Evolutionary conservation across 2,888 invertebrate genomes (phyloP).

Genomic region (Eurytoma adleriae): DNA sequence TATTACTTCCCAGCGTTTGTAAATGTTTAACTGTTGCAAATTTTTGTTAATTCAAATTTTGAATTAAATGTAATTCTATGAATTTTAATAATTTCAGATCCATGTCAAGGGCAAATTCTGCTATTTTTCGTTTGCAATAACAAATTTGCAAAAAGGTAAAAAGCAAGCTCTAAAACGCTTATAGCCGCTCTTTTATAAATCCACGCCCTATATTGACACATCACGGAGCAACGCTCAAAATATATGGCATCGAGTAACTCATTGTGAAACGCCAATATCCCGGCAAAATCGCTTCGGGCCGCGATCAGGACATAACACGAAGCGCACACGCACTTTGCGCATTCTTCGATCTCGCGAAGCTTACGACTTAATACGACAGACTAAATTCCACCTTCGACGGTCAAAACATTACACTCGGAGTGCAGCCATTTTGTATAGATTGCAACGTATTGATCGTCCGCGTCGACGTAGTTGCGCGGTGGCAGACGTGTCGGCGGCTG

Average conservation of each 20-base stretch:
- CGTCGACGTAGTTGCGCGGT: constrained; percentile 57
- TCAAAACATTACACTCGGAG: constrained; percentile 60
- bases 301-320: no score
- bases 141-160: background rate
- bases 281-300: no score
- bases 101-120: no score
- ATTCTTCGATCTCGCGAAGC: background rate
- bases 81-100: no score
- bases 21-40: no score
- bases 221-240: constrained; percentile 30
- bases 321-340: no score
- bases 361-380: no score
- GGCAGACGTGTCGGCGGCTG: no score
- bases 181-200: constrained; percentile 16
- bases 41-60: no score
- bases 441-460: constrained; percentile 75
- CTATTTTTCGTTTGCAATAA: background rate
- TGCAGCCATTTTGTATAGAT: constrained; percentile 76
- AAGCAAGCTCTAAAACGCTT: background rate
- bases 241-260: constrained; percentile 24
- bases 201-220: constrained; percentile 7
- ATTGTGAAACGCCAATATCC: constrained; percentile 20
- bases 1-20: no score
- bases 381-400: background rate
- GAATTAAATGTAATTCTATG: no score